These are phyloP conservation scores for Holocentrus rufus DNA, from an alignment of 2,797 vertebrate species.

Conservation along the genomic window DNA sequence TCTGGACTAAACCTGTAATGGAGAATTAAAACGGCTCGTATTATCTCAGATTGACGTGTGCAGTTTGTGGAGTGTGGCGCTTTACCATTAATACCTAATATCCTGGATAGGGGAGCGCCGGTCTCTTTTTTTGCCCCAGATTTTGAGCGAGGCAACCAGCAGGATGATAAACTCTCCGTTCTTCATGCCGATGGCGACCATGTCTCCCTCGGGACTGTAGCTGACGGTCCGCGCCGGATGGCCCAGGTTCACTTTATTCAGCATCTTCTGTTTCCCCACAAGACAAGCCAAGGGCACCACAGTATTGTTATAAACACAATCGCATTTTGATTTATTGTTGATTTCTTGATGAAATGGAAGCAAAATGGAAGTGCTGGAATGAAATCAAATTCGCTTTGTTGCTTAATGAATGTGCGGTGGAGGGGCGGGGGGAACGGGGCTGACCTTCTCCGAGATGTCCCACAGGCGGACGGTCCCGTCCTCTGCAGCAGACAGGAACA, in stretches of 20 bases:
- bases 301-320: slow-evolving; percentile 9
- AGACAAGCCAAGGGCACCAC: slow-evolving; percentile 28
- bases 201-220: slow-evolving; percentile 96
- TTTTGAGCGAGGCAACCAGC: slow-evolving; percentile 94
- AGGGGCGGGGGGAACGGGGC: not conserved
- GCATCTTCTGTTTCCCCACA: slow-evolving; percentile 89
- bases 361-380: not conserved
- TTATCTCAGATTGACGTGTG: not conserved
- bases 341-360: not conserved
- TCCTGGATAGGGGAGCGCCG: slow-evolving; percentile 93
- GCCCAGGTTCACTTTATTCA: slow-evolving; percentile 95
- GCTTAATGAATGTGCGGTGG: not conserved
- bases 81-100: slow-evolving; percentile 85
- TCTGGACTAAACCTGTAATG: slow-evolving; percentile 92
- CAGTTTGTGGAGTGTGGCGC: not conserved
- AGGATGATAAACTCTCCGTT: slow-evolving; percentile 98
- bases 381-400: not conserved
- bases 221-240: slow-evolving; percentile 91
- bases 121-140: slow-evolving; percentile 98
- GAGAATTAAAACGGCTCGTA: not conserved
- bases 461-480: slow-evolving; percentile 96
- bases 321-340: not conserved
- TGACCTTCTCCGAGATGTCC: slow-evolving; percentile 95
- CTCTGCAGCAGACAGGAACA: slow-evolving; percentile 95
- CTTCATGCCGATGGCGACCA: slow-evolving; percentile 99